Evolutionary conservation across 2,888 invertebrate genomes (phyloP).

Genomic region (Hypolimnas misippus): DNA sequence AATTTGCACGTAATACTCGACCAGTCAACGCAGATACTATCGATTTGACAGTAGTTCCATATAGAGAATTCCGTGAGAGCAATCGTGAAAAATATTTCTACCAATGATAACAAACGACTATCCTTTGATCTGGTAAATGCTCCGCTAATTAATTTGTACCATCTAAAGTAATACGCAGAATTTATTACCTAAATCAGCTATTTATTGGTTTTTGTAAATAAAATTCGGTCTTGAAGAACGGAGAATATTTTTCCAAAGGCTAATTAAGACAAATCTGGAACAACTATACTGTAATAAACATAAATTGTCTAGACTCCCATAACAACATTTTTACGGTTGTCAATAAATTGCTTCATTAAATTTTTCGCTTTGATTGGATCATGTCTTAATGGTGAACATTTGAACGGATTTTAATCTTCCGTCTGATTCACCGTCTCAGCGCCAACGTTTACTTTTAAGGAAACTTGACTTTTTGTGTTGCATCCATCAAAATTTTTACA

Average conservation of each 20-base stretch:
- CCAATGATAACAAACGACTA: constrained; percentile 50
- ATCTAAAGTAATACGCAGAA: constrained; percentile 53
- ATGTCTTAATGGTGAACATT: constrained; percentile 55
- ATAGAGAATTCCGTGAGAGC: constrained; percentile 64
- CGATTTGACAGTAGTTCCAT: constrained; percentile 62
- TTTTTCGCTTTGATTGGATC: constrained; percentile 63
- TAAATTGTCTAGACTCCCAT: constrained; percentile 63
- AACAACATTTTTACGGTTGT: constrained; percentile 68
- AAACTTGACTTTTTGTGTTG: constrained; percentile 34
- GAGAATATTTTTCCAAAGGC: constrained; percentile 45
- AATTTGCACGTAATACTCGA: constrained; percentile 51
- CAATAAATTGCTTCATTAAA: constrained; percentile 70
- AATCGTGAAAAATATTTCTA: constrained; percentile 68
- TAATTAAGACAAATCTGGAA: constrained; percentile 58
- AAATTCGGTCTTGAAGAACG: constrained; percentile 24
- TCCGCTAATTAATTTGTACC: constrained; percentile 68
- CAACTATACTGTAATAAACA: constrained; percentile 57
- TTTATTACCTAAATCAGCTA: background rate
- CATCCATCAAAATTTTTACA: constrained; percentile 22
- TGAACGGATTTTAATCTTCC: constrained; percentile 52
- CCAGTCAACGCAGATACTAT: constrained; percentile 60
- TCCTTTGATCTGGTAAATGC: constrained; percentile 63
- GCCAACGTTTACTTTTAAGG: constrained; percentile 37
- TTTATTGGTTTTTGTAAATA: constrained; percentile 5
- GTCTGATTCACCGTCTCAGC: constrained; percentile 40